Base-by-base conservation (phyloP, 1,140 invertebrate species). In the Zaprionus lachaisei region DNA sequence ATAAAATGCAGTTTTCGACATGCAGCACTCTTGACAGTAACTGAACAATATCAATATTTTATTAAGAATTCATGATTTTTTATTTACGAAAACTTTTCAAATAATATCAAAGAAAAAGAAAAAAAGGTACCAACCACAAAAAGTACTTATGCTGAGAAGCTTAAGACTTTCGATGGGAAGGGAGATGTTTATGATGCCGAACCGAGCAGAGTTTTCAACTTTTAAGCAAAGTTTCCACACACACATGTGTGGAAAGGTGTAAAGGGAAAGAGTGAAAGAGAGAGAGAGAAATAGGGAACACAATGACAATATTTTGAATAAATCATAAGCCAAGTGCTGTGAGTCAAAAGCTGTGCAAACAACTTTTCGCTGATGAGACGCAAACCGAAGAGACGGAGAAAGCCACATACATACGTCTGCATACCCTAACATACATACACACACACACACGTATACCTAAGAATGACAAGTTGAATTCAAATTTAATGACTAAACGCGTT, bases 281-380 rank as follows among this genome's bases (percentile, higher is more conserved):
- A 38, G 37, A 14, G 37, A 44, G 6, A 44, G n/a, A 44, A n/a
- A 9, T n/a, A 9, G 41, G n/a, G 60, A 69, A 67, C 47, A 74
- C 64, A 81, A 89, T 76, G 84, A 84, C 74, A 84, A 81, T 84
- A 87, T 75, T 84, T 81, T 89, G 85, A 87, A 87, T 87, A 87
- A 87, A 84, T 87, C 84, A 87, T 79, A 74, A 81, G 78, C 68
- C 65, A 71, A 71, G 65, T 75, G 61, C 62, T 66, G 60, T 47
- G 64, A 77, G 63, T 54, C 70, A 44, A 62, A 70, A 61, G 37
- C 38, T 26, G 38, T 58, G 44, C 22, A 47, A 44, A 41, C 51
- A 26, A 62, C 69, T 77, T 73, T 65, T 24, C 72, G 63, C 80
- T 80, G 60, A 82, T 62, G 65, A 55, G 41, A 66, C 64, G 31